Conservation (phyloP, 2,888 invertebrate genomes). For the Napeogenes sylphis region DNA sequence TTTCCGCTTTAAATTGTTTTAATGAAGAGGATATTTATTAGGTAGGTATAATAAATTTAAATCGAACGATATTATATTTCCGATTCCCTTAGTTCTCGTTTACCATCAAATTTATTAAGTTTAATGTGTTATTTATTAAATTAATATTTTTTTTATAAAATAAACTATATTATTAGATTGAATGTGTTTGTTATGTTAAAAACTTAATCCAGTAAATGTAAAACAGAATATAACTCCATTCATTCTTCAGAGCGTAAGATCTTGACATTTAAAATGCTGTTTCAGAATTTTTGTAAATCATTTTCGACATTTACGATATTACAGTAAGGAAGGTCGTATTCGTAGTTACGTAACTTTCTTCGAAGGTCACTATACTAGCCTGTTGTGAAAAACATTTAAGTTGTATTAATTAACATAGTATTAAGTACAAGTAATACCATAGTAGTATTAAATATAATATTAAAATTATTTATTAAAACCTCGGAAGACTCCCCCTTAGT, state of each 20-base stretch:
- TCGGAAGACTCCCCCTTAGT: too few relatives aligned
- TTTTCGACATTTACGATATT: constrained; percentile 22
- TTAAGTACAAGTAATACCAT: neutral
- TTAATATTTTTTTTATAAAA: too few relatives aligned
- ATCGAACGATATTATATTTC: neutral
- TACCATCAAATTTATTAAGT: too few relatives aligned
- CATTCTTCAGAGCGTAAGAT: constrained; percentile 3
- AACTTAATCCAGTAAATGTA: too few relatives aligned
- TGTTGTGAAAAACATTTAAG: constrained; percentile 12
- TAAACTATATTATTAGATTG: constrained; percentile 7
- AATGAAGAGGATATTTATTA: too few relatives aligned
- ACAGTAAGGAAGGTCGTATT: constrained; percentile 31
- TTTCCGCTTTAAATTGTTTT: too few relatives aligned
- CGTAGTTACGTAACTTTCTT: constrained; percentile 31
- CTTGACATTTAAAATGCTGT: constrained; percentile 14
- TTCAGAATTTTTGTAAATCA: constrained; percentile 14
- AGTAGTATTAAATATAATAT: too few relatives aligned
- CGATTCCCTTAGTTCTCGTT: too few relatives aligned
- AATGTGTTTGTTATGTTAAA: constrained; percentile 1
- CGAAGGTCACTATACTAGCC: constrained; percentile 24
- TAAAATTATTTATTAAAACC: too few relatives aligned
- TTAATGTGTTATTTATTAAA: too few relatives aligned
- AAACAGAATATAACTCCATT: too few relatives aligned
- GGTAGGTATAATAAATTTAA: too few relatives aligned
- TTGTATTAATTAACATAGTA: neutral